Base-by-base conservation (phyloP, 1,140 invertebrate species). In the Drosophila bocqueti region DNA sequence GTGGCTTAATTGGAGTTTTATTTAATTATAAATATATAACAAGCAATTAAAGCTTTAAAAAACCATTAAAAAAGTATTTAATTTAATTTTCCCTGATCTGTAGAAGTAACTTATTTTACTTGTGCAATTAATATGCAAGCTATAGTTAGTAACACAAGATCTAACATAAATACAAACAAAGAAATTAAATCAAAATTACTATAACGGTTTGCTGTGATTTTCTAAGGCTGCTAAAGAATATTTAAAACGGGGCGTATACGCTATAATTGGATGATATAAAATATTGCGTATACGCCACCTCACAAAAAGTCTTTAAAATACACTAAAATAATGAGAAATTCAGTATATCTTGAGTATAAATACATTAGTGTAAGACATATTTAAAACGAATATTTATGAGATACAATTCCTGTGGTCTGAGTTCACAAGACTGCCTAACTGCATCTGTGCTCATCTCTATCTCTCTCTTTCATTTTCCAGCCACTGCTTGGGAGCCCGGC, bases 401-500 rank as follows among this genome's bases (percentile, higher is more conserved):
- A 16, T 26, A 16, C 18, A 50, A 34, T 13, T 3, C 16, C 2
- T 29, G 10, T n/a, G 18, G 2, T 31, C n/a, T 7, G 2, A 11
- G 18, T 11, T 36, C 34, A 15, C 18, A 11, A 40, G 45, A 34
- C 9, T 6, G 5, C 0, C 18, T 38, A 40, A 68, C 45, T 67
- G 21, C 67, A 71, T 55, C 24, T 67, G 40, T 55, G 49, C 49
- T 71, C 34, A 71, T 36, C 63, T 34, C 38, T 24, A 18, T 43
- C 21, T 55, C 42, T 31, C 15, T 54, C 4, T 31, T 15, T 34
- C 42, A 29, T 40, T 38, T 42, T 57, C 0, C 36, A 24, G 43
- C 52, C 36, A 76, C 64, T 68, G 73, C 36, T 43, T 54, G 60
- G 31, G 60, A 72, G 57, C 58, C 67, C 47, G 40, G 40, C 26